Base-by-base conservation (phyloP, 2,797 vertebrate species). In the Peromyscus nudipes region DNA sequence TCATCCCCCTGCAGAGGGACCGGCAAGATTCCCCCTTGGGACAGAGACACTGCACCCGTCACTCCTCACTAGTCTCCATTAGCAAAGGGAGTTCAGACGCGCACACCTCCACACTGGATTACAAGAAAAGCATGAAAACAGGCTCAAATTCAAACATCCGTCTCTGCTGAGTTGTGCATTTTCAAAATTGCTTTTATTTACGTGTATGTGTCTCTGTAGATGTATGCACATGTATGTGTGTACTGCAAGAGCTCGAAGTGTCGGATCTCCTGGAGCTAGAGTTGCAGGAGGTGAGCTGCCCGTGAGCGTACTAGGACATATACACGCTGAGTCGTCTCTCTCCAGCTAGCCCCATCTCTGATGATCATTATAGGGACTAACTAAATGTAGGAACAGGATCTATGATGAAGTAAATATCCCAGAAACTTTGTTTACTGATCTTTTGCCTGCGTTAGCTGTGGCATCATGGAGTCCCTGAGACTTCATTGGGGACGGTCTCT, bases 71-170 rank as follows among this genome's bases (percentile, higher is more conserved):
- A 75, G 34, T 67, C 67, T 91, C 11, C 2, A 25, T 88, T 60
- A 60, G 49, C 25, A 75, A 76, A 86, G 57, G 62, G 92, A 89
- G 25, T 91, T 91, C 85, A 95, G 40, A 55, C 23, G 34, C n/a
- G 10, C n/a, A 14, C 73, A 71, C 21, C 71, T 64, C 27, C 62
- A 84, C 19, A 0, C 52, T n/a, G 71, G 49, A 62, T 52, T 64
- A 88, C 79, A 31, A 95, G 77, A 43, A 92, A 84, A 65, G 29
- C 19, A 65, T 17, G 43, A 73, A 88, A 73, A 89, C 3, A 57
- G 60, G 12, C 80, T 79, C 82, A 77, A 40, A 71, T 71, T 60
- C 93, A 55, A 92, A 95, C 37, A 55, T 34, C 31, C 73, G 34
- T 73, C 96, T 94, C 52, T 83, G 46, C 52, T 55, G 52, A 85